Base-by-base conservation (phyloP, 2,113 vertebrate genomes). In the Podarcis cretensis region DNA sequence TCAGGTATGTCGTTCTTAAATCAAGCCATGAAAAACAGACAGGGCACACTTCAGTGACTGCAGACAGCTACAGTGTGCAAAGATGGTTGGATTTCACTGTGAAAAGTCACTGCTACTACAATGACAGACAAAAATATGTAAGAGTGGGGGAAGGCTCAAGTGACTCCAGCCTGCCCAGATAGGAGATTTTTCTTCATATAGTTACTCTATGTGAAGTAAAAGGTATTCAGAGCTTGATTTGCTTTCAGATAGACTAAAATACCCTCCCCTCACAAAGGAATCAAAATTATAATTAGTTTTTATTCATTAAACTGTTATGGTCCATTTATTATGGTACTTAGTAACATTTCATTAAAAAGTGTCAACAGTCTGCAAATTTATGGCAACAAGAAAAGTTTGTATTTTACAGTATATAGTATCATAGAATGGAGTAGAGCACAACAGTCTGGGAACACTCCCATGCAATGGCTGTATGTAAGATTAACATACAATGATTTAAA, bases 271-370 rank as follows among this genome's bases (percentile, higher is more conserved):
- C 57, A 27, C 3, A 48, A 1, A 90, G 73, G 83, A 83, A 92
- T 68, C 83, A 86, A 89, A 92, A 6, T 37, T 85, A 57, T 57
- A 74, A 89, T 63, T 25, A 75, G 30, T 69, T 32, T 76, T 89
- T 30, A 21, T 71, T 90, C 84, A 87, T 87, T 89, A 89, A 92
- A 77, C 3, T 73, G 35, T 6, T 75, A 71, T 23, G 6, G 68
- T 88, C 23, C 2, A n/a, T 37, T 68, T 91, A 90, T 93, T 40
- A 73, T 75, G 27, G 9, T 35, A 12, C 88, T 87, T 88, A 30
- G 57, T 83, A 92, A 86, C 86, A 1, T 89, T 94, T n/a, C 30
- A 23, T 25, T 57, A 84, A 84, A 84, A 69, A 79, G 18, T 84
- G 32, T 79, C 82, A 77, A 57, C 12, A 77, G 66, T 30, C 27